phyloP scores from a whole-genome alignment of 2,797 vertebrate genomes.

The Poecilia wingei region DNA sequence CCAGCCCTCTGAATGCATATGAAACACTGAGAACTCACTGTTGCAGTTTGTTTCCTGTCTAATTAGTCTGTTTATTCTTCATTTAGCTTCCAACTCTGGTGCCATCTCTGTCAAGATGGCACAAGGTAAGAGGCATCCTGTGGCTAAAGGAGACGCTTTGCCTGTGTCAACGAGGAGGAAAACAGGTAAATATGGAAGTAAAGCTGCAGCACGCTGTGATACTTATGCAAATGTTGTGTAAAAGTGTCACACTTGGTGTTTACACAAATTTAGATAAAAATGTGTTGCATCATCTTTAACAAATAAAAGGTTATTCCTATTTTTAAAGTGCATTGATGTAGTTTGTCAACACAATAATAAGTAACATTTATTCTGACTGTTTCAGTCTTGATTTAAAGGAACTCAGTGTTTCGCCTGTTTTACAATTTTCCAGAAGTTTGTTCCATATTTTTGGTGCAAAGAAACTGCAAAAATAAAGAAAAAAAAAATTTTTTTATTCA shows the following conservation, averaged over 20 bases:
- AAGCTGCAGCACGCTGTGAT: neutral
- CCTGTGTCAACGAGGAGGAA: conserved; percentile 59
- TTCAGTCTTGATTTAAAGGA: no score
- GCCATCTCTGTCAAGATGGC: conserved; percentile 18
- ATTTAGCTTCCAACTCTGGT: conserved; percentile 27
- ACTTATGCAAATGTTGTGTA: no score
- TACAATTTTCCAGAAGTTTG: no score
- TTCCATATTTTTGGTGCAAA: no score
- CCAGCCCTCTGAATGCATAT: neutral
- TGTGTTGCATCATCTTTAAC: neutral
- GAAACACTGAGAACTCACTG: neutral
- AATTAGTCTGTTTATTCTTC: neutral
- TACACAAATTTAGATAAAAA: neutral
- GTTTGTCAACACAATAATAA: neutral
- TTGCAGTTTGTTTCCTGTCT: neutral
- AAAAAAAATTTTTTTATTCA: no score
- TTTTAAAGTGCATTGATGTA: neutral
- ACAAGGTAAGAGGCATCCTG: conserved; percentile 45
- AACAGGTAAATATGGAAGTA: conserved; percentile 50
- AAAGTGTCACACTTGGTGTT: neutral
- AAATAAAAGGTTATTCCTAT: neutral
- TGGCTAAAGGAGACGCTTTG: conserved; percentile 41
- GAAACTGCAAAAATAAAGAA: no score
- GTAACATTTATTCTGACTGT: no score
- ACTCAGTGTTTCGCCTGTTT: no score